phyloP scores from a whole-genome alignment of 2,888 invertebrate species.

The Pantelozetes paolii region DNA sequence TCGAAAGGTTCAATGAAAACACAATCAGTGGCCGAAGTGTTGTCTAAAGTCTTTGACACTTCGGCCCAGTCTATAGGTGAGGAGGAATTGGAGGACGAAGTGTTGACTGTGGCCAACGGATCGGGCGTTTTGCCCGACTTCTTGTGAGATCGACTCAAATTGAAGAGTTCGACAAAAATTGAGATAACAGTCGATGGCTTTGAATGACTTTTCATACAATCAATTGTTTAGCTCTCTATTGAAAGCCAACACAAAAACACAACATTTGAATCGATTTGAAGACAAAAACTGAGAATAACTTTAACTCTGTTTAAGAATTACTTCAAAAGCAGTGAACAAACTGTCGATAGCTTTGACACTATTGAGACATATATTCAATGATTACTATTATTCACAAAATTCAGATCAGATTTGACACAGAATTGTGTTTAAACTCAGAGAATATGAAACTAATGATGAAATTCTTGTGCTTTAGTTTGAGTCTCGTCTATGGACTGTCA shows the following conservation, averaged over 20 bases:
- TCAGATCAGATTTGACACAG: too few species aligned
- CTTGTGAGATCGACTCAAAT: constrained; percentile 12
- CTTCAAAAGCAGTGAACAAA: too few species aligned
- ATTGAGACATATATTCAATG: too few species aligned
- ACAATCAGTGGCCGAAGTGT: not conserved
- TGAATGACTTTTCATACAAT: constrained; percentile 10
- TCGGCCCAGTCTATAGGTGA: constrained; percentile 23
- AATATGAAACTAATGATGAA: constrained; percentile 11
- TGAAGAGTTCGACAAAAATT: constrained; percentile 9
- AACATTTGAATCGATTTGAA: not conserved
- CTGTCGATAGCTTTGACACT: too few species aligned
- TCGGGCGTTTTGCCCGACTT: constrained; percentile 28
- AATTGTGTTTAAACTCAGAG: too few species aligned
- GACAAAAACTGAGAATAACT: not conserved
- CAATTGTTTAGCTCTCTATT: not conserved
- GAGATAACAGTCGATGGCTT: constrained; percentile 7
- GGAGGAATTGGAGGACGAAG: constrained; percentile 17
- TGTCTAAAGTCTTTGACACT: not conserved
- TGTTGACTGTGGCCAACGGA: not conserved
- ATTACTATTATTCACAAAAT: not conserved
- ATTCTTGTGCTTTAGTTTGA: not conserved
- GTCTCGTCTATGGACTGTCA: too few species aligned
- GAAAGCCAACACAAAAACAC: not conserved
- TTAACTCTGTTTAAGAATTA: too few species aligned
- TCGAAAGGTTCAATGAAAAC: constrained; percentile 24